Percentiles rank a stretch among this genome's conserved stretches.
Conservation (phyloP, 2,797 vertebrate species). For the Rhabdophis nuchalis region DNA sequence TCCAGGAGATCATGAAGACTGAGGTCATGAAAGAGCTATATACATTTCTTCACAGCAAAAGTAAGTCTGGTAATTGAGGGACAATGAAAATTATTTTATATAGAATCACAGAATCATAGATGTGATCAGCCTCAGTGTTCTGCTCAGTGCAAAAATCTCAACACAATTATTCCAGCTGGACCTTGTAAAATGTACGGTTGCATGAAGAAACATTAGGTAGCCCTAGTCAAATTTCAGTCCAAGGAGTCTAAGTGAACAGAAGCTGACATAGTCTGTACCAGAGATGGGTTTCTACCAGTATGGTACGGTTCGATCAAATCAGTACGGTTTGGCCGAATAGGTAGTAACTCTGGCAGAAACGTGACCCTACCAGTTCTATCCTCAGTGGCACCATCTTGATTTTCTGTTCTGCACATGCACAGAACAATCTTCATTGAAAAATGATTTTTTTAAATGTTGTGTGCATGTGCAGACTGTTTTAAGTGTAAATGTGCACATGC, state of each 20-base stretch:
- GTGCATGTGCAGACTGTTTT: too few species aligned
- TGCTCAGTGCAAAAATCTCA: background rate
- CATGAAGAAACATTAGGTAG: background rate
- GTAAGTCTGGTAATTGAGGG: slow-evolving; percentile 53
- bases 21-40: slow-evolving; percentile 71
- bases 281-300: too few species aligned
- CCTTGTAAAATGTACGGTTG: background rate
- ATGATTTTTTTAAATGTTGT: too few species aligned
- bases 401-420: too few species aligned
- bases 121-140: background rate
- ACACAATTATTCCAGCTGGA: background rate
- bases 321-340: too few species aligned
- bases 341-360: too few species aligned
- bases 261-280: background rate
- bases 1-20: slow-evolving; percentile 68
- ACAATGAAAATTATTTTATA: background rate
- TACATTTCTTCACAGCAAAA: slow-evolving; percentile 60
- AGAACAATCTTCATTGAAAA: too few species aligned
- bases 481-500: too few species aligned
- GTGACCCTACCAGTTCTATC: too few species aligned
- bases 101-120: background rate
- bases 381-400: too few species aligned
- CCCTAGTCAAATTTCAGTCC: background rate
- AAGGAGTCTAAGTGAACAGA: background rate
- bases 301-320: too few species aligned